Evolutionary conservation across 1,140 invertebrate genomes (phyloP).

Genomic region (Akabosia matsudoensis): DNA sequence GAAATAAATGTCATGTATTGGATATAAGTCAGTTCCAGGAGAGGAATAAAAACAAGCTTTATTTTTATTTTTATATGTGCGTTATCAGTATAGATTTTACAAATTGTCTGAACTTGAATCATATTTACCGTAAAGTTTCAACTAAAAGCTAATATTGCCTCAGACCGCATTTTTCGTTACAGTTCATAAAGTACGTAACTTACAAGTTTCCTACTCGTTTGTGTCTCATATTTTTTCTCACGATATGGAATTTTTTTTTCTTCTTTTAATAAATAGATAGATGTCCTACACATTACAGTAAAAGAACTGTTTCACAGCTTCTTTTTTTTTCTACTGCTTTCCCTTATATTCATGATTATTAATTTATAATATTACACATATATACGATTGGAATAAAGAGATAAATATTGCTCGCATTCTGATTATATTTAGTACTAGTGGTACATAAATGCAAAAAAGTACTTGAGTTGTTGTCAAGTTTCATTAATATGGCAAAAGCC

Average conservation of each 20-base stretch:
- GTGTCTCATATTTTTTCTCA: too few relatives aligned
- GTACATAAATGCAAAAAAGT: background rate
- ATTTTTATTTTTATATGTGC: background rate
- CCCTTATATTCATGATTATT: too few relatives aligned
- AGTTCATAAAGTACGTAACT: too few relatives aligned
- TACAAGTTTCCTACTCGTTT: background rate
- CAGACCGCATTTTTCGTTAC: background rate
- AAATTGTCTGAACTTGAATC: constrained; percentile 11
- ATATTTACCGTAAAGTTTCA: too few relatives aligned
- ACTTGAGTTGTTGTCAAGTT: too few relatives aligned
- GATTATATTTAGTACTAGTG: background rate
- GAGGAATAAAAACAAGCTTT: constrained; percentile 11
- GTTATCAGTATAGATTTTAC: constrained; percentile 5
- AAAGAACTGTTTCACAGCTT: too few relatives aligned
- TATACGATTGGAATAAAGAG: background rate
- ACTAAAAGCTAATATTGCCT: constrained; percentile 22
- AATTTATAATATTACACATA: too few relatives aligned
- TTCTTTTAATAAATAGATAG: too few relatives aligned
- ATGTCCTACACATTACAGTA: too few relatives aligned
- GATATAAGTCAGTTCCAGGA: background rate
- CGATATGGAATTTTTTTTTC: too few relatives aligned
- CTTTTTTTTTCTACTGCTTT: too few relatives aligned
- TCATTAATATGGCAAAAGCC: background rate
- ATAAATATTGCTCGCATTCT: background rate
- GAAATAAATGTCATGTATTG: too few relatives aligned